Evolutionary conservation across 2,888 invertebrate species (phyloP).

Genomic region (Exocentrus adspersus): DNA sequence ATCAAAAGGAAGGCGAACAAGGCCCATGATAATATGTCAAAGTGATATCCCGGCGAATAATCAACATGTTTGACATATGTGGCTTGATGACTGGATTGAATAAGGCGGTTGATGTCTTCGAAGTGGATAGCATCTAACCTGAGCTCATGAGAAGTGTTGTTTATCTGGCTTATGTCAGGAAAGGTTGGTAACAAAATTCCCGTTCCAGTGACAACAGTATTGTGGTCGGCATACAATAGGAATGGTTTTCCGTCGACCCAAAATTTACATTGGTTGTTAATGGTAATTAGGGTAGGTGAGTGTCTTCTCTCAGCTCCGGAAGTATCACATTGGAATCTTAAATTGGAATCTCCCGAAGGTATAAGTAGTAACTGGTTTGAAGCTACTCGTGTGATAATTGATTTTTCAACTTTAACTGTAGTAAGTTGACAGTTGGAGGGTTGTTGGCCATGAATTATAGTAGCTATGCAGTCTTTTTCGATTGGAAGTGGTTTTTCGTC

Average conservation of each 20-base stretch:
- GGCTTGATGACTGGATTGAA: neutral
- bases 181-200: neutral
- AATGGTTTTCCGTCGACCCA: neutral
- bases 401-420: neutral
- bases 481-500: neutral
- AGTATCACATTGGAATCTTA: neutral
- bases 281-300: neutral
- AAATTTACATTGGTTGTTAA: neutral
- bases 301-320: neutral
- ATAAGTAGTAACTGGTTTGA: no score
- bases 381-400: neutral
- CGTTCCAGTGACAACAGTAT: no score
- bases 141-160: neutral
- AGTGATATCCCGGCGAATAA: no score
- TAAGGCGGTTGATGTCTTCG: neutral
- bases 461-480: neutral
- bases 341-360: neutral
- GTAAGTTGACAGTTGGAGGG: neutral
- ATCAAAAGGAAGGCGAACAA: neutral
- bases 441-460: neutral
- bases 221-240: no score
- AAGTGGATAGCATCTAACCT: neutral
- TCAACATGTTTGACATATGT: neutral
- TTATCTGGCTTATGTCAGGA: neutral
- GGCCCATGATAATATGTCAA: neutral